Evolutionary conservation across 2,113 vertebrate genomes (phyloP).

Genomic region (Tetrao urogallus): DNA sequence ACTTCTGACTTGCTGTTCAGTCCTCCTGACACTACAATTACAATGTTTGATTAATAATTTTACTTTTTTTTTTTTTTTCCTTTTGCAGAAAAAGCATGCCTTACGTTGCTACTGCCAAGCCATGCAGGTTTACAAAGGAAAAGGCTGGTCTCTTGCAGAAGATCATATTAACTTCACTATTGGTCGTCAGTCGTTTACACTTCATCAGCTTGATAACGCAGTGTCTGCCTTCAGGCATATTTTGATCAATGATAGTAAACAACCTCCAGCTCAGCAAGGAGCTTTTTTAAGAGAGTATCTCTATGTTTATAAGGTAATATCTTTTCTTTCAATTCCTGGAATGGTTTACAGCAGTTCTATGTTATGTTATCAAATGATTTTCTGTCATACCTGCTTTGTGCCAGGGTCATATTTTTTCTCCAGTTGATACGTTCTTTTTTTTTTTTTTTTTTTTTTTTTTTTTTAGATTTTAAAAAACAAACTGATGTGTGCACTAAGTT

Average conservation of each 20-base stretch:
- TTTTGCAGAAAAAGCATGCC: slow-evolving; percentile 89
- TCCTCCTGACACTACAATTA: neutral
- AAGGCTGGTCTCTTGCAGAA: slow-evolving; percentile 96
- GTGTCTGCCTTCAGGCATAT: slow-evolving; percentile 94
- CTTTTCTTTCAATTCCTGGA: neutral
- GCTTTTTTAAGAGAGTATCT: slow-evolving; percentile 97
- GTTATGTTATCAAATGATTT: neutral
- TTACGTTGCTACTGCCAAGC: slow-evolving; percentile 97
- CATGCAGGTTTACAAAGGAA: slow-evolving; percentile 97
- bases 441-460: neutral
- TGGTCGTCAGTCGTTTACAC: slow-evolving; percentile 94
- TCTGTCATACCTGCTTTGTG: neutral
- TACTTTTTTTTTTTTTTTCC: neutral
- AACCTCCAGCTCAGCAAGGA: slow-evolving; percentile 92
- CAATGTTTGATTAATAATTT: no score
- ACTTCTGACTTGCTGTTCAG: neutral
- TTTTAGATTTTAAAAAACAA: neutral
- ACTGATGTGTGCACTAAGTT: neutral
- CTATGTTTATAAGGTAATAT: slow-evolving; percentile 91
- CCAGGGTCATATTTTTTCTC: neutral
- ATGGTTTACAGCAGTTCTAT: neutral
- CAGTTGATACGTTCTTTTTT: neutral
- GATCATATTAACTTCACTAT: slow-evolving; percentile 99
- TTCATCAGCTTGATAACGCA: slow-evolving; percentile 90
- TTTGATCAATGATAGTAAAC: slow-evolving; percentile 94